These are phyloP conservation scores for Trogon surrucura DNA, from an alignment of 2,113 vertebrate species.

Conservation along the genomic window DNA sequence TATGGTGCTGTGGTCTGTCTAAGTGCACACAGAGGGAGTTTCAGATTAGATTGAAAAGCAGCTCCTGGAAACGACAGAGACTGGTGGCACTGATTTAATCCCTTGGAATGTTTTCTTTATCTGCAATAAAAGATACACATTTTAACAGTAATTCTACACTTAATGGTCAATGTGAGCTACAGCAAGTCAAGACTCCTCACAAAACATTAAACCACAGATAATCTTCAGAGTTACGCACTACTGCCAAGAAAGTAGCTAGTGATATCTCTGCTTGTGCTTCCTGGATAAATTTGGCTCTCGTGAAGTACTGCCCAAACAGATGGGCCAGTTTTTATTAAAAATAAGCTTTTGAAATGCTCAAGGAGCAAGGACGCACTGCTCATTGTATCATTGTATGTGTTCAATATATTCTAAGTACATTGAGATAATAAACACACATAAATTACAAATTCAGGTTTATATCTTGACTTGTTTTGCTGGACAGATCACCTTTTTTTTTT, in stretches of 20 bases:
- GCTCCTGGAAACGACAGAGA: not conserved
- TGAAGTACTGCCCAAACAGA: not conserved
- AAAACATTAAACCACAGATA: not conserved
- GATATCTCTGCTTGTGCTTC: not conserved
- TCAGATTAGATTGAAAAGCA: not conserved
- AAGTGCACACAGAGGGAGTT: not conserved
- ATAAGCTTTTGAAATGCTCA: not conserved
- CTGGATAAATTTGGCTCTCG: not conserved
- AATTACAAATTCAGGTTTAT: not conserved
- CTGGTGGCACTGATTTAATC: not conserved
- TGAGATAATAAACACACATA: not conserved
- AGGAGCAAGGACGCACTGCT: not conserved
- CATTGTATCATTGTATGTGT: not conserved
- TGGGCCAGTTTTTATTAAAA: not conserved
- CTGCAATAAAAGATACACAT: not conserved
- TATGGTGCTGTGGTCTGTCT: not conserved
- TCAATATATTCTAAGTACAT: not conserved
- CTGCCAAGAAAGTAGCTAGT: not conserved
- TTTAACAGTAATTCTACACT: not conserved
- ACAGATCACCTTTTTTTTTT: not conserved
- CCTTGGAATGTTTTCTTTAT: not conserved
- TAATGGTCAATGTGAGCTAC: not conserved
- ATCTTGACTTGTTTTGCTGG: not conserved
- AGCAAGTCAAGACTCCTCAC: not conserved
- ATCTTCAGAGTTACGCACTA: not conserved